Evolutionary conservation across 2,888 invertebrate genomes (phyloP), one percentile per base, ranked within the genome.

Genomic region (Heliconius charithonia): DNA sequence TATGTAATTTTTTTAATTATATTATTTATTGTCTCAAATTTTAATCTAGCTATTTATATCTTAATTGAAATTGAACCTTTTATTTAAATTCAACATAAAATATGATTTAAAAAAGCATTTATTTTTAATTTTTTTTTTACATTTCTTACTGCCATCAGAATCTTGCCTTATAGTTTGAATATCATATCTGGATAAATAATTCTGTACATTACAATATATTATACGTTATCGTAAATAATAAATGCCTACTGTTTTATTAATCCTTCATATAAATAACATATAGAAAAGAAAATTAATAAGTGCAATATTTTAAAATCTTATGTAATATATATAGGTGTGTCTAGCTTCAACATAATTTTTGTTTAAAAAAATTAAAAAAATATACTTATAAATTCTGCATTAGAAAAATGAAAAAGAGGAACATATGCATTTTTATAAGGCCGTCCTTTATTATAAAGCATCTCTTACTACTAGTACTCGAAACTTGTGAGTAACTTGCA

Each of bases 121-220:
- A 72, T 72, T 59, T 71, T 29, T 10, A 29, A 22, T 63, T 27
- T 56, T 62, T 37, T 67, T 63, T 69, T 51, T 78, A 45, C 22
- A 75, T 69, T 32, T 67, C 13, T 78, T 45, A 62, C 70, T 62
- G 62, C 45, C 59, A 66, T 76, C 25, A 72, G 32, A 72, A 32
- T 59, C 72, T 72, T 72, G 72, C 72, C 72, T 37, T 71, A 16
- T 72, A 59, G 32, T 72, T 59, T 59, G n/a, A 56, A 56, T 72
- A 32, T 56, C 22, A 56, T 32, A 32, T 56, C 22, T 22, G 19
- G 29, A 3, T 56, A 32, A 71, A 72, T 56, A 32, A 32, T 29
- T n/a, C 32, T 56, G 71, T 72, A 72, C 29, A 59, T 72, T 72
- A n/a, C n/a, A 59, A 29, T 56, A 72, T 41, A 25, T 25, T 41